phyloP scores from a whole-genome alignment of 2,113 vertebrate species.

The Malaclemys terrapin region DNA sequence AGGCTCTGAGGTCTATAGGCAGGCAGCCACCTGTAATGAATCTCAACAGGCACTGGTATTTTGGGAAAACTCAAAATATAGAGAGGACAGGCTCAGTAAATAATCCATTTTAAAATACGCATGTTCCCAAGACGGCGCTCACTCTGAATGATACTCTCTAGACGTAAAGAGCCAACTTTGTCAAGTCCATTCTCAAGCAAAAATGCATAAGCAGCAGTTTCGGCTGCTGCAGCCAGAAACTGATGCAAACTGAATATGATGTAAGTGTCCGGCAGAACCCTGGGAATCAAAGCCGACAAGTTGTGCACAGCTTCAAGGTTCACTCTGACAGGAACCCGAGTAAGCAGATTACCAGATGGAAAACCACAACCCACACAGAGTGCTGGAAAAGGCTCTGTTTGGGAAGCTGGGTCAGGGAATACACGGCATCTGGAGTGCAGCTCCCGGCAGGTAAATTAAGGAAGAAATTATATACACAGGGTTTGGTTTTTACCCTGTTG shows the following conservation, averaged over 20 bases:
- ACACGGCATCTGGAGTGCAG: not conserved
- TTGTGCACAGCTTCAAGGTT: not conserved
- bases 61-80: not conserved
- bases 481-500: not conserved
- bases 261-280: fast-evolving
- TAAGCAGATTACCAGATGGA: not conserved
- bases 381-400: not conserved
- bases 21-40: not conserved
- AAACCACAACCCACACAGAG: not conserved
- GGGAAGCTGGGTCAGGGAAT: not conserved
- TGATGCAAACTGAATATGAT: not conserved
- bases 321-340: not conserved
- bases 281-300: not conserved
- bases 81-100: not conserved
- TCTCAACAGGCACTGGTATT: not conserved
- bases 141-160: not conserved
- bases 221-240: not conserved
- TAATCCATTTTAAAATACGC: not conserved
- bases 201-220: not conserved
- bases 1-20: not conserved
- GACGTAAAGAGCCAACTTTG: not conserved
- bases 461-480: not conserved
- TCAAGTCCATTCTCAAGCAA: not conserved
- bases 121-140: not conserved
- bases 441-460: not conserved